Evolutionary conservation across 2,888 invertebrate species (phyloP), one percentile per base, ranked within the genome.

Genomic region (Phragmatobia fuliginosa): DNA sequence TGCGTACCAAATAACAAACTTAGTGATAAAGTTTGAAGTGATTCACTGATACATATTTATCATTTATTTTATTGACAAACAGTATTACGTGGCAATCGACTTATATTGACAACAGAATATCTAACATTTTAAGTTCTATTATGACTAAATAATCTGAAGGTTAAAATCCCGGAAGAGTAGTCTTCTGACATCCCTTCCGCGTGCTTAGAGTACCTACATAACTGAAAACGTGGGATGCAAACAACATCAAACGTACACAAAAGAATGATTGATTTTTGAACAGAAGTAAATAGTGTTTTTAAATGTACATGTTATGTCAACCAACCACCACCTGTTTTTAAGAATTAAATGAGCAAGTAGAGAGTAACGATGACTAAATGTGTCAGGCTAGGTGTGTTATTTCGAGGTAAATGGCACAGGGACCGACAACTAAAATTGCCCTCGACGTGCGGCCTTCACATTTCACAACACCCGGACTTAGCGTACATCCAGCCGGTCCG

Each of bases 391-490:
- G 64, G 70, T 75, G 67, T 71, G 70, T 83, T 67, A 79, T 71
- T 77, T 75, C 83, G 83, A 86, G 85, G 87, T 90, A 93, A 94
- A 93, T 92, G 93, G 91, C 92, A 91, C 93, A 92, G 93, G 94
- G 94, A 92, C 91, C 86, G 90, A 88, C 88, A 85, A 82, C 86
- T 88, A 88, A 89, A 90, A 90, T 87, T 89, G 92, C 92, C 90
- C 91, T 92, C 91, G 91, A 88, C 89, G 83, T 67, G 80, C 87
- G 94, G 88, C 94, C 94, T 95, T 95, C 94, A 93, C 94, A 95
- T 95, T 95, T 94, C 86, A 89, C 91, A 90, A 91, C 86, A 94
- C 94, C 94, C 94, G 94, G 94, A 95, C 93, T 93, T 94, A 90
- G 90, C 89, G 91, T 83, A 84, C 93, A 93, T 93, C 94, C 92